Percentiles rank a stretch among this genome's conserved stretches.
These are phyloP conservation scores for Diorhabda elongata DNA, from an alignment of 1,140 invertebrate genomes.

Conservation along the genomic window DNA sequence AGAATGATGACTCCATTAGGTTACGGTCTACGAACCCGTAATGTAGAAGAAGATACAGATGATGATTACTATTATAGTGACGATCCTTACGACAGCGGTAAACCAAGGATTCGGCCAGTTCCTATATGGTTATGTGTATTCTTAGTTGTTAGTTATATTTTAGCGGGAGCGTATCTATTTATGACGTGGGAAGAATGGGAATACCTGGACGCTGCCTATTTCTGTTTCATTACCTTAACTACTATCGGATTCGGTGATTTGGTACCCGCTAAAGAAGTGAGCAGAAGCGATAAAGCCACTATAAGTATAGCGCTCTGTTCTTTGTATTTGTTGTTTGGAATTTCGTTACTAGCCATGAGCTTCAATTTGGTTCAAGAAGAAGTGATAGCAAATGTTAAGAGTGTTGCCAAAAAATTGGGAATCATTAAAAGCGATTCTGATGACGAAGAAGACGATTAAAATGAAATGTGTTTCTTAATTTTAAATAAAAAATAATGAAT, in stretches of 20 bases:
- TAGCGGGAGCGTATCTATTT: constrained; percentile 83
- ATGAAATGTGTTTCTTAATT: no score
- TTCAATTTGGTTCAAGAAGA: constrained; percentile 96
- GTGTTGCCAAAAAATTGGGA: constrained; percentile 74
- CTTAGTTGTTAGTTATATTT: constrained; percentile 83
- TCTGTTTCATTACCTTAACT: constrained; percentile 93
- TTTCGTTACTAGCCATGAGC: constrained; percentile 96
- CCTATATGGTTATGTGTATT: constrained; percentile 90
- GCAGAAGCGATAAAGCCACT: constrained; percentile 58
- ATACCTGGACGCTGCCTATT: constrained; percentile 88
- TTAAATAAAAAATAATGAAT: no score
- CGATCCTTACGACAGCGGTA: constrained; percentile 42
- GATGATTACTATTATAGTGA: constrained; percentile 49
- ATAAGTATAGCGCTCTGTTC: constrained; percentile 87
- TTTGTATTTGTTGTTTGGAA: constrained; percentile 91
- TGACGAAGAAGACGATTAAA: constrained; percentile 37
- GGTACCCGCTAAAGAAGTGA: constrained; percentile 78
- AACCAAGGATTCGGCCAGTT: constrained; percentile 62
- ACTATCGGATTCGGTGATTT: constrained; percentile 95
- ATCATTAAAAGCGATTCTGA: constrained; percentile 79
- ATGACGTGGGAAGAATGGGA: constrained; percentile 83
- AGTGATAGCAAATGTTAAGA: constrained; percentile 81
- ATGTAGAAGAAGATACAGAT: constrained; percentile 51
- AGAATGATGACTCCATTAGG: constrained; percentile 67
- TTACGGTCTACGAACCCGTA: constrained; percentile 57